A percentile compares a stretch with the other conserved stretches of the same genome.
Evolutionary conservation across 2,888 invertebrate genomes (phyloP).

Genomic region (Blomia tropicalis): DNA sequence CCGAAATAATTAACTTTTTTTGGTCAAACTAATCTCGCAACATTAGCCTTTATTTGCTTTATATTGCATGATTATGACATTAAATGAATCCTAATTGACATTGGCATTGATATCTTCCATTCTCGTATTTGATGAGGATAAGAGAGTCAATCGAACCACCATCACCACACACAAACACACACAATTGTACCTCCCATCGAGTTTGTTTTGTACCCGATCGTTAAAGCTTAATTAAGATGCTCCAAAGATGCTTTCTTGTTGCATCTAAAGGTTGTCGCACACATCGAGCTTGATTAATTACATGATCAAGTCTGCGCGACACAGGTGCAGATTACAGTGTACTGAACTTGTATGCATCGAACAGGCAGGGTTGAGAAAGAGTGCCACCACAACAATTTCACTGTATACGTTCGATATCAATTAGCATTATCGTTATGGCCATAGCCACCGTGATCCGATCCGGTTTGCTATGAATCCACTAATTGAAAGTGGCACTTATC

Average conservation of each 20-base stretch:
- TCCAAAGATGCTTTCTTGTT: not conserved
- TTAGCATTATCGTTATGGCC: constrained; percentile 2
- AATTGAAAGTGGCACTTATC: constrained; percentile 2
- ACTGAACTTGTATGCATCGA: not conserved
- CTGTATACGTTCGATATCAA: not conserved
- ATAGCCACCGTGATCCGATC: not conserved
- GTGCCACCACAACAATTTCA: not conserved
- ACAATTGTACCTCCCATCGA: not conserved
- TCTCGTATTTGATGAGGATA: not conserved
- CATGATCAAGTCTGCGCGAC: not conserved
- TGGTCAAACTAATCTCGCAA: not conserved
- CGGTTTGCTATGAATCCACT: not conserved
- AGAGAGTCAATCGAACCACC: not conserved
- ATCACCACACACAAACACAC: not conserved
- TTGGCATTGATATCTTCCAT: not conserved
- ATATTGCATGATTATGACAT: constrained; percentile 13
- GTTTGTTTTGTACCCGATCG: not conserved
- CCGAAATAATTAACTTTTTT: constrained; percentile 11
- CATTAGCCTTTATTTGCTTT: constrained; percentile 4
- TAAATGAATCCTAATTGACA: constrained; percentile 4
- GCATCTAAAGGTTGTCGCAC: too few relatives aligned
- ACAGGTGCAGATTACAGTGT: too few relatives aligned
- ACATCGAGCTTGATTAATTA: constrained; percentile 10
- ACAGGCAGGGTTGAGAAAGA: too few relatives aligned
- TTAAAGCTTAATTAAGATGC: not conserved